Percentiles rank a stretch among this genome's conserved stretches.
phyloP scores from a whole-genome alignment of 2,888 invertebrate genomes.

The Andrena dorsata region DNA sequence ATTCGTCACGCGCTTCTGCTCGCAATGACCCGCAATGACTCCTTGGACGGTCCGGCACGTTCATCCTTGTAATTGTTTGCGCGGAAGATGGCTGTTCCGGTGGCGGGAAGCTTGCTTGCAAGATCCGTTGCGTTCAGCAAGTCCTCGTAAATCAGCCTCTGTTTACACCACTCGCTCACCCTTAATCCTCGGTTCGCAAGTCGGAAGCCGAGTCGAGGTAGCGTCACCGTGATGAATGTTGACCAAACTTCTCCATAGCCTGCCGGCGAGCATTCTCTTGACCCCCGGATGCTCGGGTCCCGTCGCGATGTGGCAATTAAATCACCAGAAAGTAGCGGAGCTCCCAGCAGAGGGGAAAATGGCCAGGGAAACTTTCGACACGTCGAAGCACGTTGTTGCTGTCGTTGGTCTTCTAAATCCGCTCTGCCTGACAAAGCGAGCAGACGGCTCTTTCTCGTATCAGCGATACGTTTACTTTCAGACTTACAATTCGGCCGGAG shows the following conservation, averaged over 20 bases:
- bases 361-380: too few relatives aligned
- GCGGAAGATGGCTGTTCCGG: slow-evolving; percentile 32
- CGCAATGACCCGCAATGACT: not conserved
- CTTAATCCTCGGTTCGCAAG: slow-evolving; percentile 55
- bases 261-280: not conserved
- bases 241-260: slow-evolving; percentile 41
- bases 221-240: slow-evolving; percentile 60
- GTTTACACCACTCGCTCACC: slow-evolving; percentile 65
- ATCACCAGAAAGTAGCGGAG: not conserved
- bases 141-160: slow-evolving; percentile 65
- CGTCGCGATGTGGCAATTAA: slow-evolving; percentile 33
- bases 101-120: slow-evolving; percentile 5
- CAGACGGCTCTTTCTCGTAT: too few relatives aligned
- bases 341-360: too few relatives aligned
- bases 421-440: too few relatives aligned
- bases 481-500: too few relatives aligned
- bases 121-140: slow-evolving; percentile 25
- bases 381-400: too few relatives aligned
- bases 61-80: slow-evolving; percentile 50
- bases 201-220: slow-evolving; percentile 32
- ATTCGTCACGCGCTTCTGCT: not conserved
- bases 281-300: not conserved
- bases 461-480: too few relatives aligned
- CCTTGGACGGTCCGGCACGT: slow-evolving; percentile 2
- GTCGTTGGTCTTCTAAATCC: too few relatives aligned